Base-by-base conservation (phyloP, 2,113 vertebrate species). In the Acinonyx jubatus region DNA sequence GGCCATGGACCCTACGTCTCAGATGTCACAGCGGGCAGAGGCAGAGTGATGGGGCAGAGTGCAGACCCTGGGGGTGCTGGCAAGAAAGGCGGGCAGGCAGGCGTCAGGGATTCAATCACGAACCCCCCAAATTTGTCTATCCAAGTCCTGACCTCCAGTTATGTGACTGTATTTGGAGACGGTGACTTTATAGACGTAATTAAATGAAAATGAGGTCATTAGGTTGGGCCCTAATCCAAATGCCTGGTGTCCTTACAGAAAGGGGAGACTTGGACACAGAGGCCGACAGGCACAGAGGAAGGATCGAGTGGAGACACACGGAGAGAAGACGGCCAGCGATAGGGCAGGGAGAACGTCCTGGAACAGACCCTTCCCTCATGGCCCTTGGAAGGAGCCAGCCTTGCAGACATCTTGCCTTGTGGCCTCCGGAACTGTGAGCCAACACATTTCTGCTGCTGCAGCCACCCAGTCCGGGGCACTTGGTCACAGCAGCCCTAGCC, bases 361-460 rank as follows among this genome's bases (percentile, higher is more conserved):
- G 38, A 21, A 11, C 25, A 0, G 15, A 8, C 0, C 5, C 18
- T 66, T 80, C n/a, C 48, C 19, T 68, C 69, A 7, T 0, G 9
- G 74, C 36, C 84, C 15, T 27, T 16, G 21, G 25, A 50, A 79
- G 52, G 71, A 19, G 1, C n/a, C 63, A 69, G 15, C 36, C 45
- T 36, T 5, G 38, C 23, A 1, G 2, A 16, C n/a, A 21, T 7
- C 55, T 31, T 11, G 21, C 50, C 57, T n/a, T 19, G 15, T 11
- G 7, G n/a, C 31, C 36, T 65, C 63, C 65, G 12, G n/a, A 74
- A 36, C 8, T 1, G 21, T 7, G 23, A 36, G 73, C n/a, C 63
- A n/a, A 69, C 1, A 1, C 5, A 38, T 31, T 27, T 61, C 7
- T 50, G 0, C 15, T 6, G 14, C 25, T 15, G 4, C 4, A 18